Conservation (phyloP, 92 coral and sea anemone species). For the Phymanthus crucifer region DNA sequence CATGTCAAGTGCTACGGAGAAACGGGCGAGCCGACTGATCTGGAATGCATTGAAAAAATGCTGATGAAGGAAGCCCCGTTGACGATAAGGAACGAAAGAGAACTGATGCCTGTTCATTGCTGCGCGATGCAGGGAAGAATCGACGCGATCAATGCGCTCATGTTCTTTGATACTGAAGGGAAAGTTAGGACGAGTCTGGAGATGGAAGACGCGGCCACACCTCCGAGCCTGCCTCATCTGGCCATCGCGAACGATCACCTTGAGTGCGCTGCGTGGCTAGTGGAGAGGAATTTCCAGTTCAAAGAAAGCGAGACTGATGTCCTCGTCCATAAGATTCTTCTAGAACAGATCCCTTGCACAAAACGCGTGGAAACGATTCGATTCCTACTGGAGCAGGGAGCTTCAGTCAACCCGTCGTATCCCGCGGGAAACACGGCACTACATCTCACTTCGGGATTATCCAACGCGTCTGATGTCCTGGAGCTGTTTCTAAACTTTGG, state of each 20-base stretch:
- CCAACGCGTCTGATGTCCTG: slow-evolving; percentile 83
- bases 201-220: slow-evolving; percentile 72
- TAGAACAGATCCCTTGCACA: slow-evolving; percentile 83
- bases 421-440: slow-evolving; percentile 89
- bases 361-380: slow-evolving; percentile 67
- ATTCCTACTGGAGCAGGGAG: slow-evolving; percentile 78
- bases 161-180: slow-evolving; percentile 81
- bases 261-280: slow-evolving; percentile 88
- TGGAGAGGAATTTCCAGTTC: slow-evolving; percentile 69
- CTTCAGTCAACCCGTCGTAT: slow-evolving; percentile 78
- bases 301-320: slow-evolving; percentile 79
- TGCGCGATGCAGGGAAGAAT: slow-evolving; percentile 94
- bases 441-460: slow-evolving; percentile 83
- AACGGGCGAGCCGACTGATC: slow-evolving; percentile 83
- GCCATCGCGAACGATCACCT: slow-evolving; percentile 91
- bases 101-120: slow-evolving; percentile 94
- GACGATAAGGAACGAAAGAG: slow-evolving; percentile 67
- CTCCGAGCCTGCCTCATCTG: slow-evolving; percentile 87
- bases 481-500: slow-evolving; percentile 65
- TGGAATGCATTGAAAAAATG: slow-evolving; percentile 92
- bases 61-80: slow-evolving; percentile 72
- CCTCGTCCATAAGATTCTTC: slow-evolving; percentile 78
- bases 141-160: slow-evolving; percentile 81
- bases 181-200: slow-evolving; percentile 64
- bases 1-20: slow-evolving; percentile 98